Evolutionary conservation across 2,888 invertebrate genomes (phyloP), one percentile per base, ranked within the genome.

Genomic region (Macropis europaea): DNA sequence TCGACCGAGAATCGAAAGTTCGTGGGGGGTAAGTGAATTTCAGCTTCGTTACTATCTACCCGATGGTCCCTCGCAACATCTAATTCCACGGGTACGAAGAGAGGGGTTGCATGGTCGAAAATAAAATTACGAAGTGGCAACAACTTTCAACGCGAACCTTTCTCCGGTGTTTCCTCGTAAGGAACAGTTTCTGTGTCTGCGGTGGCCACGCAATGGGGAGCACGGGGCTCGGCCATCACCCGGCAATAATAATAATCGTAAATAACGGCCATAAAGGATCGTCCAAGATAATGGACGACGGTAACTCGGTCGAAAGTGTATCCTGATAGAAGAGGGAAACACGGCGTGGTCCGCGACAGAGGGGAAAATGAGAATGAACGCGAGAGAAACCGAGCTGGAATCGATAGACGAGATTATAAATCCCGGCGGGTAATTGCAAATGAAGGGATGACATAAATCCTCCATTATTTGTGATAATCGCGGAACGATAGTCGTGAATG

Each of bases 181-280:
- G 38, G 7, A 34, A 38, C 43, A 60, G 70, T 73, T 78, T 77
- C 77, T 77, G 56, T 64, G 60, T 78, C 70, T 76, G 66, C 42
- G 61, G 43, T 19, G 54, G 28, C 62, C 67, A 54, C 60, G 68
- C 72, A 63, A 75, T 56, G 62, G 68, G 42, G 67, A 64, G 60
- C 2, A 15, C 68, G 69, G 67, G 67, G 60, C 2, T 15, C 68
- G 69, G 68, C 63, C 76, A 72, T 81, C 76, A 70, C 50, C 47
- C 52, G 32, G 76, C 73, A 79, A 84, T 79, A 77, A 83, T 79
- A 85, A 84, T 85, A 85, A 85, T 69, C 84, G 82, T 85, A 85
- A 85, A 84, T 84, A 85, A 84, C 69, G 45, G 71, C 68, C 81
- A 77, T 82, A 84, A 85, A 83, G 70, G 77, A 79, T 77, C 72